Evolutionary conservation across 2,888 invertebrate species (phyloP), one percentile per base, ranked within the genome.

Genomic region (Thysanoteuthis rhombus): DNA sequence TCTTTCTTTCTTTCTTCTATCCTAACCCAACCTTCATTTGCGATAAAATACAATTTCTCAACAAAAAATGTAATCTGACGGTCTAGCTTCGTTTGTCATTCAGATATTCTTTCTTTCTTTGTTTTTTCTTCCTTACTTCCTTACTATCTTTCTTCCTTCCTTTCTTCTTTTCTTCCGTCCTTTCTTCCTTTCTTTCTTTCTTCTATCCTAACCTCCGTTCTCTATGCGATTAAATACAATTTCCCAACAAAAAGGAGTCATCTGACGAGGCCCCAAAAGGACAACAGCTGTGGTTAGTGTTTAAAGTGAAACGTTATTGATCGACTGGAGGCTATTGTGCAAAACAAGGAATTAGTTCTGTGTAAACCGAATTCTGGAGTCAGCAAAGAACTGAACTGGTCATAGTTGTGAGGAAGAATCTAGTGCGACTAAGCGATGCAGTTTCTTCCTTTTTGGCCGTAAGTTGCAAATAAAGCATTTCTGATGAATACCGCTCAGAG

Each of bases 231-330:
- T n/a, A 91, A 91, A 91, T n/a, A 32, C 75, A 75, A 75, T 75
- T 91, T 91, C 39, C 8, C 32, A 91, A 91, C 42, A 91, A 91
- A 42, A 40, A 42, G 25, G 42, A 91, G 91, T 91, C 91, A 91
- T 42, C 42, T 91, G 40, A 42, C 45, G 19, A n/a, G n/a, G 91
- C 42, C 22, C 32, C n/a, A n/a, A 40, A 42, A 42, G 91, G 91
- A 91, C 91, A 91, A 91, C 91, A 91, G 91, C 40, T 91, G 91
- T 91, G 91, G 91, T 91, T 91, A 91, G 45, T 45, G 40, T 91
- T 91, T 91, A 91, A 91, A 42, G 39, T 91, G 91, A 42, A 40
- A 32, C 45, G 40, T n/a, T 91, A 91, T 91, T 91, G 91, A 91
- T 91, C 45, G 42, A 91, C 91, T 45, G 42, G 91, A 91, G 91